A percentile compares a stretch with the other conserved stretches of the same genome.
These are phyloP conservation scores for Pocillopora meandrina DNA, from an alignment of 92 coral and sea anemone genomes.

Conservation along the genomic window DNA sequence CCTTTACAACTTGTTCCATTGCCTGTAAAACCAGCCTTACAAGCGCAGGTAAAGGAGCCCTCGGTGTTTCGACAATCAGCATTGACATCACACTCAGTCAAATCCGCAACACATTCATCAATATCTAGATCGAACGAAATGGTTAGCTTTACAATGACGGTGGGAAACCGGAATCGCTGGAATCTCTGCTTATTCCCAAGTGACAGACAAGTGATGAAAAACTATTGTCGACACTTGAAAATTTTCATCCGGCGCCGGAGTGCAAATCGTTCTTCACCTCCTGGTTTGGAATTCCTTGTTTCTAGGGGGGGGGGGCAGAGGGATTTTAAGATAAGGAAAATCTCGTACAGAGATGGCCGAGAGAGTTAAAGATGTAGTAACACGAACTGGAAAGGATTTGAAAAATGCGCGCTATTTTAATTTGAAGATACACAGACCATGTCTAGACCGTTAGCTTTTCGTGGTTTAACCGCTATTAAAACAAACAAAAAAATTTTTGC, in stretches of 20 bases:
- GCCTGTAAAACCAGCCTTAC: slow-evolving; percentile 13
- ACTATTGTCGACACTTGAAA: neutral
- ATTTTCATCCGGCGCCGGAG: neutral
- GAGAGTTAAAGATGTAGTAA: no score
- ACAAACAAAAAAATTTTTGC: no score
- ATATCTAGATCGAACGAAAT: slow-evolving; percentile 4
- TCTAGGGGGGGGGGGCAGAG: no score
- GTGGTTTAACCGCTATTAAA: no score
- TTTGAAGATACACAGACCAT: no score
- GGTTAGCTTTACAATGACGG: neutral
- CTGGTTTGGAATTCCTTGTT: no score
- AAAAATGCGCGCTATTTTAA: no score
- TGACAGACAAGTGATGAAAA: neutral
- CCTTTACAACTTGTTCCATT: slow-evolving; percentile 61
- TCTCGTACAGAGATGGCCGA: no score
- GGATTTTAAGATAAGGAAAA: no score
- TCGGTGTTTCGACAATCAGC: slow-evolving; percentile 22
- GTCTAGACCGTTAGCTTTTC: no score
- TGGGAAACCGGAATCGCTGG: neutral
- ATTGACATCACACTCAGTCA: neutral
- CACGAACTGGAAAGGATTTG: no score
- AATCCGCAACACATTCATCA: slow-evolving; percentile 20
- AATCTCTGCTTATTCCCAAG: neutral
- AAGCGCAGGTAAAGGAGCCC: slow-evolving; percentile 20
- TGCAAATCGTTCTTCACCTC: no score